Percentiles rank a stretch among this genome's conserved stretches.
These are phyloP conservation scores for Helicoverpa armigera DNA, from an alignment of 1,140 invertebrate genomes.

Conservation along the genomic window DNA sequence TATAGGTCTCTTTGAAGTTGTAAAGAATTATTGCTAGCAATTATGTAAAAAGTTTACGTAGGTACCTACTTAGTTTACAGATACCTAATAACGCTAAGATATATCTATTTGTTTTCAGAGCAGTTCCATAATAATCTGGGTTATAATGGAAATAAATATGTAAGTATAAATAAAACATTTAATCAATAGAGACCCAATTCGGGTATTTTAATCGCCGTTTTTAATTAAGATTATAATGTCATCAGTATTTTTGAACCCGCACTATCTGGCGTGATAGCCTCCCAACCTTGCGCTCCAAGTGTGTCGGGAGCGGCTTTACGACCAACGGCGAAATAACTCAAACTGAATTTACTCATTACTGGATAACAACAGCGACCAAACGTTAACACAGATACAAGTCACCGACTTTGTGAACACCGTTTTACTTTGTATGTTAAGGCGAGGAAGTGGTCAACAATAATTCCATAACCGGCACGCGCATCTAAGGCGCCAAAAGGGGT, in stretches of 20 bases:
- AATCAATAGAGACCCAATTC: constrained; percentile 37
- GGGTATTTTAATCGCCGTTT: constrained; percentile 32
- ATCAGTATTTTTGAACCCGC: constrained; percentile 65
- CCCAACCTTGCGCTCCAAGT: constrained; percentile 26
- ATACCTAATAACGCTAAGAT: too few species aligned
- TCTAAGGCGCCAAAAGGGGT: too few species aligned
- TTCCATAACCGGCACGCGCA: too few species aligned
- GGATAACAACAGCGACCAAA: neutral
- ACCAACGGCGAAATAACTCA: neutral
- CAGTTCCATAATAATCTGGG: neutral
- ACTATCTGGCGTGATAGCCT: constrained; percentile 66
- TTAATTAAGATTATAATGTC: constrained; percentile 51
- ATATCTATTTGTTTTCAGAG: too few species aligned
- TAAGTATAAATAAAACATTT: constrained; percentile 29
- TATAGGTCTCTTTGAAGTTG: too few species aligned
- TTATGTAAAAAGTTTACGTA: too few species aligned
- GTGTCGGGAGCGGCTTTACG: constrained; percentile 41
- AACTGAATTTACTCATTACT: neutral
- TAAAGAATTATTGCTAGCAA: too few species aligned
- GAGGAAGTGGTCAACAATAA: too few species aligned
- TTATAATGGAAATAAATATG: constrained; percentile 47
- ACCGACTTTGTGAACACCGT: neutral
- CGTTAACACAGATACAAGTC: neutral
- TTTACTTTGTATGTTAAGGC: too few species aligned
- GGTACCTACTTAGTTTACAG: too few species aligned